Percentiles rank a stretch among this genome's conserved stretches.
Conservation (phyloP, 2,113 vertebrate species). For the Orycteropus afer region DNA sequence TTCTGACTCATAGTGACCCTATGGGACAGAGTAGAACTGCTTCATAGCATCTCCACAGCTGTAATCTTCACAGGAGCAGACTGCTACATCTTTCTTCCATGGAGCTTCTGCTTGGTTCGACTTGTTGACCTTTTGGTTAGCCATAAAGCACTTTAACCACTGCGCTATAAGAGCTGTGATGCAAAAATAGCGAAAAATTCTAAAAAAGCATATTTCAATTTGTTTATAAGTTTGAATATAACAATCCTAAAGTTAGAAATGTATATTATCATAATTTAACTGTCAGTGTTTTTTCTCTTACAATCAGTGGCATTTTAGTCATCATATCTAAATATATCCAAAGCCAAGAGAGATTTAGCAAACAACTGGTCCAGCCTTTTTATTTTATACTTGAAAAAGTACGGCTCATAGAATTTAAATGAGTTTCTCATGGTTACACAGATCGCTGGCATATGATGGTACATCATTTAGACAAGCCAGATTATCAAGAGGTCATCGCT, state of each 20-base stretch:
- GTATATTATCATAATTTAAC: not conserved
- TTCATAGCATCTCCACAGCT: no score
- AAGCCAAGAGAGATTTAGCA: not conserved
- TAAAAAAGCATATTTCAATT: not conserved
- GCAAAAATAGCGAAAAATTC: not conserved
- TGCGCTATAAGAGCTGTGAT: not conserved
- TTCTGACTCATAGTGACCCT: not conserved
- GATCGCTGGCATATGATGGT: not conserved
- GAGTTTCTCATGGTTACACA: not conserved
- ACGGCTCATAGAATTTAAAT: not conserved
- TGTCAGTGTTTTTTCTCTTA: not conserved
- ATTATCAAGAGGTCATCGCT: not conserved
- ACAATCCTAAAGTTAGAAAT: not conserved
- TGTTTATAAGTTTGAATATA: conserved; percentile 15
- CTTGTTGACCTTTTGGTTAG: not conserved
- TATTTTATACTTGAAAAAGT: not conserved
- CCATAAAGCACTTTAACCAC: not conserved
- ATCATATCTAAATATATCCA: not conserved
- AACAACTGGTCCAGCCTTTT: not conserved
- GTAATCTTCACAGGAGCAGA: not conserved
- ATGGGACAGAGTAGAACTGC: not conserved
- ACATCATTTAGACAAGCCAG: not conserved
- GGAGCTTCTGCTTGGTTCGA: not conserved
- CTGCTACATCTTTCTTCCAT: not conserved
- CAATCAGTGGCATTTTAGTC: not conserved